Evolutionary conservation across 1,140 invertebrate genomes (phyloP).

Genomic region (Lanistes nyassanus): DNA sequence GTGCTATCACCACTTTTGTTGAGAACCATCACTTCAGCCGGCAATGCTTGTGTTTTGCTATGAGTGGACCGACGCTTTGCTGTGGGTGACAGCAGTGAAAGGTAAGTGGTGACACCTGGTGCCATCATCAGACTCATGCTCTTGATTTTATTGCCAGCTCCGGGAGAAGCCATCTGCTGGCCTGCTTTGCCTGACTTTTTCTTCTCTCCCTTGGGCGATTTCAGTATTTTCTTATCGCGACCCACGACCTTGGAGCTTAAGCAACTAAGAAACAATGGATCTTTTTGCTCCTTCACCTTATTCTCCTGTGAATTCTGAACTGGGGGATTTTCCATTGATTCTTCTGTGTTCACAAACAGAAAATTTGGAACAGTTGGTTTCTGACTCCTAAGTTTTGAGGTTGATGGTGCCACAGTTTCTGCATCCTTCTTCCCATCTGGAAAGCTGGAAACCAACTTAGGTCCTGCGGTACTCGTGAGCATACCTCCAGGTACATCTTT

Average conservation of each 20-base stretch:
- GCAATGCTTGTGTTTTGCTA: not conserved
- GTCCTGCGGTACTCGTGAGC: not conserved
- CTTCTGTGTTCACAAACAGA: not conserved
- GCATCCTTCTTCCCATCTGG: not conserved
- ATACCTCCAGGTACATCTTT: not conserved
- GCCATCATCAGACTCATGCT: constrained; percentile 23
- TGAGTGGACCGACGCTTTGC: not conserved
- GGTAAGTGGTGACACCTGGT: constrained; percentile 6
- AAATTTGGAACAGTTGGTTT: constrained; percentile 14
- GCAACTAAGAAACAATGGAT: not conserved
- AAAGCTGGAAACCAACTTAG: too few relatives aligned
- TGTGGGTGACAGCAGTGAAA: constrained; percentile 7
- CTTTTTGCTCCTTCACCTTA: too few relatives aligned
- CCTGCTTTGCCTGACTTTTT: not conserved
- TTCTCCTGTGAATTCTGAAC: not conserved
- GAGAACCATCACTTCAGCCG: not conserved
- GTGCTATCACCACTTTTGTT: not conserved
- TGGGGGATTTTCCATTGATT: not conserved
- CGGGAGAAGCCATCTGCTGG: not conserved
- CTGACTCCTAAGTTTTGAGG: not conserved
- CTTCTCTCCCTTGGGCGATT: not conserved
- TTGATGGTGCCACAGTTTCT: not conserved
- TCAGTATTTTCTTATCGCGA: not conserved
- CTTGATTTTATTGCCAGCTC: constrained; percentile 1
- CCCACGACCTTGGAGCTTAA: not conserved